Evolutionary conservation across 2,888 invertebrate genomes (phyloP).

Genomic region (Aphodius sticticus): DNA sequence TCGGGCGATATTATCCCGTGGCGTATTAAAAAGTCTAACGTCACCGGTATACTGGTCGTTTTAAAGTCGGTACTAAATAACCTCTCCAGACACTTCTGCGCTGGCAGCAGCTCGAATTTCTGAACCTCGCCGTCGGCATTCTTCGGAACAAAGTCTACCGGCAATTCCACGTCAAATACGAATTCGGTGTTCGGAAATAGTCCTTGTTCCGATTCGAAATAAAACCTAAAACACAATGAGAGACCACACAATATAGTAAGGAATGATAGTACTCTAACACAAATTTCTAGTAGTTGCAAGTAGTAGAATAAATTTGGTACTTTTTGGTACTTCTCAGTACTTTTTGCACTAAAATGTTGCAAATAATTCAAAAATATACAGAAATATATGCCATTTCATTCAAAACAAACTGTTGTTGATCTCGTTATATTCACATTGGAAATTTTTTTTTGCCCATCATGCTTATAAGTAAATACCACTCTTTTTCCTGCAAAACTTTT

Average conservation of each 20-base stretch:
- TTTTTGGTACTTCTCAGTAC: too few relatives aligned
- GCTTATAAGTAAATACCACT: too few relatives aligned
- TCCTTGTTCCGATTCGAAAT: slow-evolving; percentile 92
- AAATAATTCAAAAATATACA: too few relatives aligned
- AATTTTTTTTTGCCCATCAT: too few relatives aligned
- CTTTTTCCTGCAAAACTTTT: too few relatives aligned
- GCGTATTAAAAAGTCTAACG: slow-evolving; percentile 91
- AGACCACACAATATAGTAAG: not conserved
- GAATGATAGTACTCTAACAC: too few relatives aligned
- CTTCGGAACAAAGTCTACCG: slow-evolving; percentile 87
- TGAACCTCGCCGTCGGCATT: slow-evolving; percentile 96
- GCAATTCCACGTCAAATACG: slow-evolving; percentile 91
- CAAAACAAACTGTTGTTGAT: too few relatives aligned
- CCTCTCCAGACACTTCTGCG: slow-evolving; percentile 82
- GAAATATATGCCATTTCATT: too few relatives aligned
- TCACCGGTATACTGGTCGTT: slow-evolving; percentile 91
- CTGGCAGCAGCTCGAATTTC: slow-evolving; percentile 85
- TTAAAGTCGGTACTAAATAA: slow-evolving; percentile 88
- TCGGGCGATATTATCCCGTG: slow-evolving; percentile 90
- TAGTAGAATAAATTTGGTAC: too few relatives aligned
- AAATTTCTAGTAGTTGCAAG: too few relatives aligned
- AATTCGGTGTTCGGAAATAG: slow-evolving; percentile 95
- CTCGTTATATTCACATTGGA: too few relatives aligned
- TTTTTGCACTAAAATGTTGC: too few relatives aligned
- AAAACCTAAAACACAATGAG: slow-evolving; percentile 67